Conservation (phyloP, 2,888 invertebrate species). For the Philaethria dido region DNA sequence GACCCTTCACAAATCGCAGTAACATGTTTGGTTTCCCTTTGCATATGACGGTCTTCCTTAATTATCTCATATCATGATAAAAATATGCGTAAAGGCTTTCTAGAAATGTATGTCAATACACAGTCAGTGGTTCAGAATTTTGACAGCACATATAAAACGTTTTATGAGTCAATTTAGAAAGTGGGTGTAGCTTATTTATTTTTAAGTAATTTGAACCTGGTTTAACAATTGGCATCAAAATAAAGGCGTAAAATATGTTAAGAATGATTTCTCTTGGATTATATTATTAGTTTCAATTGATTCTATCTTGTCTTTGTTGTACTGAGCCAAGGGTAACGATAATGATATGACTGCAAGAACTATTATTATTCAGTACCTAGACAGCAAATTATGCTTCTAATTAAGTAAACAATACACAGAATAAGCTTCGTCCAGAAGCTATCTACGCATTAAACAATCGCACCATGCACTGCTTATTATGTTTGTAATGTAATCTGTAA, state of each 20-base stretch:
- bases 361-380: constrained; percentile 10
- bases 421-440: not conserved
- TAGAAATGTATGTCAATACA: constrained; percentile 38
- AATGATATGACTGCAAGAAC: constrained; percentile 15
- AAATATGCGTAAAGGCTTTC: constrained; percentile 26
- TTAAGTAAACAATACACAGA: constrained; percentile 8
- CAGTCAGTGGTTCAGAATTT: constrained; percentile 39
- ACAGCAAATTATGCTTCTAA: constrained; percentile 8
- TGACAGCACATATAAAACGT: constrained; percentile 38
- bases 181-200: constrained; percentile 28
- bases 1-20: not conserved
- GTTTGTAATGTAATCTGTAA: not conserved
- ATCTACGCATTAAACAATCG: not conserved
- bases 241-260: not conserved
- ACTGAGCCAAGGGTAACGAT: constrained; percentile 14
- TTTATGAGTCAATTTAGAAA: constrained; percentile 44
- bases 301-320: constrained; percentile 17
- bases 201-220: constrained; percentile 12
- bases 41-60: not conserved
- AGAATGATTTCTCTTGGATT: not conserved
- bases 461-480: not conserved
- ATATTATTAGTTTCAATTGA: not conserved
- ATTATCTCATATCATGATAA: not conserved
- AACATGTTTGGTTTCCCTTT: constrained; percentile 1
- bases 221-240: not conserved